Percentiles rank a stretch among this genome's conserved stretches.
Evolutionary conservation across 2,113 vertebrate genomes (phyloP).

Genomic region (Lanius ludovicianus): DNA sequence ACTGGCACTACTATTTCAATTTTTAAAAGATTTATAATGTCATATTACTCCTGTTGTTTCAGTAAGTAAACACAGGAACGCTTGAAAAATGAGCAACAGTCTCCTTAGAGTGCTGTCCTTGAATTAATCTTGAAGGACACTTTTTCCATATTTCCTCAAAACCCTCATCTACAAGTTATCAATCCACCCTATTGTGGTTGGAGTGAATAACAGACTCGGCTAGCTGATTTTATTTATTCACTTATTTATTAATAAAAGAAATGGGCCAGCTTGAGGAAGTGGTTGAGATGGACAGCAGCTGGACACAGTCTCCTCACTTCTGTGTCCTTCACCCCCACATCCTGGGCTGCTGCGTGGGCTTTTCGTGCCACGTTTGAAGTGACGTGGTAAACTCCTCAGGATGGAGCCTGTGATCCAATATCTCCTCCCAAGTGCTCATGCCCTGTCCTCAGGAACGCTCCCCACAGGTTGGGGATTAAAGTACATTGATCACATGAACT

Average conservation of each 20-base stretch:
- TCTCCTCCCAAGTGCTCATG: background rate
- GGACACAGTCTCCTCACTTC: fast-evolving
- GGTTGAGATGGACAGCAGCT: background rate
- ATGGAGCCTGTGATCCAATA: background rate
- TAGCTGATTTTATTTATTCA: constrained; percentile 10
- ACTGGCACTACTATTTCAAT: constrained; percentile 65
- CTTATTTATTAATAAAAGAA: background rate
- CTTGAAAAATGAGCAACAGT: constrained; percentile 55
- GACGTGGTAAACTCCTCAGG: background rate
- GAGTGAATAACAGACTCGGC: background rate
- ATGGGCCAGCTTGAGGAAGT: background rate
- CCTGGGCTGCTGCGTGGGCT: background rate
- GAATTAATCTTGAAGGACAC: constrained; percentile 41
- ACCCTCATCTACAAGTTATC: background rate
- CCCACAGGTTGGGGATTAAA: background rate
- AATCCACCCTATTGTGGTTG: background rate
- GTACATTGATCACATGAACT: background rate
- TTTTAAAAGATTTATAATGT: constrained; percentile 64
- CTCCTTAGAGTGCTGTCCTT: constrained; percentile 43
- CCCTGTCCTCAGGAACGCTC: background rate
- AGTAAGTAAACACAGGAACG: constrained; percentile 50
- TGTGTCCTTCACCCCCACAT: fast-evolving
- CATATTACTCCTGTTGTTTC: constrained; percentile 55
- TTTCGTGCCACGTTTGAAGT: background rate
- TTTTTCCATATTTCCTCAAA: constrained; percentile 19